Conservation (phyloP, 37 sponge, comb jelly and placozoan genomes). For the Beroe forskalii region DNA sequence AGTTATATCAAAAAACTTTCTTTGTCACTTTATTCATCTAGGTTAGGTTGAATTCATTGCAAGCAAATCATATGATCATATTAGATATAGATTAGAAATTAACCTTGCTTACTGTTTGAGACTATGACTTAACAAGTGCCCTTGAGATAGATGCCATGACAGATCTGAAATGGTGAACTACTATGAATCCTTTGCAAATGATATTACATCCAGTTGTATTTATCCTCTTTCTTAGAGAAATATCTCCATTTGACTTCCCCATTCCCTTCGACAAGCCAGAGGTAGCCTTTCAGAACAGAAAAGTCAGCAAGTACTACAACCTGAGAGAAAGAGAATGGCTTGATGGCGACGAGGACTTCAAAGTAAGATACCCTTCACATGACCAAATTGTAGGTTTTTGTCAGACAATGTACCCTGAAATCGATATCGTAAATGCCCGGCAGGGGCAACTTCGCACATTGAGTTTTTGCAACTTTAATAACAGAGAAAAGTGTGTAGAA, state of each 20-base stretch:
- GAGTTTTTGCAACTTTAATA: not conserved
- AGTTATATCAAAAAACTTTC: too few relatives aligned
- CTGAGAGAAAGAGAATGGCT: not conserved
- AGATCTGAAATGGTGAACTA: not conserved
- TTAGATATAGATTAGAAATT: too few relatives aligned
- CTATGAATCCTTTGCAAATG: not conserved
- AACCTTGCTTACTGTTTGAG: too few relatives aligned
- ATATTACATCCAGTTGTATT: not conserved
- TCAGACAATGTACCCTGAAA: not conserved
- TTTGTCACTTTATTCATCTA: too few relatives aligned
- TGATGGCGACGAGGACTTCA: not conserved
- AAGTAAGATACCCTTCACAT: not conserved
- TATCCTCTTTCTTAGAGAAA: not conserved
- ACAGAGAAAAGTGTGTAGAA: not conserved
- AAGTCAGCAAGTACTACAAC: slow-evolving; percentile 25
- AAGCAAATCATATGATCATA: too few relatives aligned
- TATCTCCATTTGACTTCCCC: not conserved
- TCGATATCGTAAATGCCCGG: not conserved
- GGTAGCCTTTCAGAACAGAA: slow-evolving; percentile 26
- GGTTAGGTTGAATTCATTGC: too few relatives aligned
- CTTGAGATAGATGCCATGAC: too few relatives aligned
- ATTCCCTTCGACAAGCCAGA: not conserved
- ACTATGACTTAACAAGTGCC: not conserved
- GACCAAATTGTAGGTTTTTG: not conserved
- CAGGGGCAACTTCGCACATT: not conserved